A percentile compares a stretch with the other conserved stretches of the same genome.
phyloP scores from a whole-genome alignment of 1,140 invertebrate genomes.

The Bombus confusus region DNA sequence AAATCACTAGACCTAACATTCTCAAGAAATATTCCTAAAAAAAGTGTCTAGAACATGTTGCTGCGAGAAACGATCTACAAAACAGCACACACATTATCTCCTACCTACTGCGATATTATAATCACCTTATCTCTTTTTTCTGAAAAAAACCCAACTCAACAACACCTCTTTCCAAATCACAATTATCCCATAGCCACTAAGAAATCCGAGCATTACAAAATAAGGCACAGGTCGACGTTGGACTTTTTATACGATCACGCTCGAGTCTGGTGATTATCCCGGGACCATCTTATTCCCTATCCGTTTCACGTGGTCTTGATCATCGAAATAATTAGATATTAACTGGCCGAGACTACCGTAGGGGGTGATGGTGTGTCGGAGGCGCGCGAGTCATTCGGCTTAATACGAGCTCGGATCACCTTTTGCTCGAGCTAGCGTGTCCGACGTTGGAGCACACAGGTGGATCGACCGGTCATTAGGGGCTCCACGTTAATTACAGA shows the following conservation, averaged over 20 bases:
- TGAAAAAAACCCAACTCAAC: neutral
- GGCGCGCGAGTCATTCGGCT: conserved; percentile 77
- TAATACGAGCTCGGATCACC: conserved; percentile 73
- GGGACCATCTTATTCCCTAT: conserved; percentile 66
- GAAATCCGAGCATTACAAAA: neutral
- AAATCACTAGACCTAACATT: no score
- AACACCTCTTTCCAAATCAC: neutral
- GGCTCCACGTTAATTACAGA: conserved; percentile 78
- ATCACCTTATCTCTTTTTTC: neutral
- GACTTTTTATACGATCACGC: conserved; percentile 18
- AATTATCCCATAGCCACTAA: no score
- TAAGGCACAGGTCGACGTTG: neutral
- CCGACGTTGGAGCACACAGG: conserved; percentile 60
- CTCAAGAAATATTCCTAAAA: neutral
- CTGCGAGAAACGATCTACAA: neutral
- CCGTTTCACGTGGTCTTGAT: conserved; percentile 67
- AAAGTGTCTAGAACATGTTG: neutral
- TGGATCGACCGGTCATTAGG: conserved; percentile 76
- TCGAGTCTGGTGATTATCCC: conserved; percentile 54
- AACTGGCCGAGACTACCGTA: conserved; percentile 75
- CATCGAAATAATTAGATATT: conserved; percentile 79
- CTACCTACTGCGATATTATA: neutral
- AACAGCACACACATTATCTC: neutral
- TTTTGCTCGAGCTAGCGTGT: conserved; percentile 48
- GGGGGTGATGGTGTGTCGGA: conserved; percentile 69